Conservation (phyloP, 2,888 invertebrate genomes). For the Alitta virens region DNA sequence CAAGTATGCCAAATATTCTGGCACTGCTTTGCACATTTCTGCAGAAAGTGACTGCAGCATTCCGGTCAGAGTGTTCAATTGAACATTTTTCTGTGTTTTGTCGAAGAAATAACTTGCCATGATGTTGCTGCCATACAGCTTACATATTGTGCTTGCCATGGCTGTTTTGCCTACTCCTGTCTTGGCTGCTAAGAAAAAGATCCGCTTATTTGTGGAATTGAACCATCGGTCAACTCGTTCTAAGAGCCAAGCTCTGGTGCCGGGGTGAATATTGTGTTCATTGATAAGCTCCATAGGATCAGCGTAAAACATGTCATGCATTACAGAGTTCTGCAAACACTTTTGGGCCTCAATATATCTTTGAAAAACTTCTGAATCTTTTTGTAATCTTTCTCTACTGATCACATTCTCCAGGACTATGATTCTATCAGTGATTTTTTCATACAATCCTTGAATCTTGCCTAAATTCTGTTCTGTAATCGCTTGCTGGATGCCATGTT, state of each 20-base stretch:
- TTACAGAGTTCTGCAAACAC: constrained; percentile 10
- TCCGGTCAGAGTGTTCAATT: constrained; percentile 10
- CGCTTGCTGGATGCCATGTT: constrained; percentile 22
- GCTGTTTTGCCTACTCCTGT: constrained; percentile 26
- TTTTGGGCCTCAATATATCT: constrained; percentile 15
- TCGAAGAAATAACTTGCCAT: constrained; percentile 22
- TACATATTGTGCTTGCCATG: constrained; percentile 22
- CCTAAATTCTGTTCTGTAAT: constrained; percentile 19
- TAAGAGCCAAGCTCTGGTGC: constrained; percentile 25
- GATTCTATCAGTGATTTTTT: neutral
- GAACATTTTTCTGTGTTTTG: neutral
- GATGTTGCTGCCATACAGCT: constrained; percentile 17
- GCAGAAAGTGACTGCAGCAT: constrained; percentile 20
- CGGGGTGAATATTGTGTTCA: constrained; percentile 26
- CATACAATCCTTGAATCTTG: constrained; percentile 12
- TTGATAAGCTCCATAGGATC: constrained; percentile 17
- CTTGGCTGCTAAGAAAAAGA: constrained; percentile 18
- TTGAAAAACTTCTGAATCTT: constrained; percentile 15
- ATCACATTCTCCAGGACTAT: constrained; percentile 5
- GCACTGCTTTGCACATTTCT: constrained; percentile 22
- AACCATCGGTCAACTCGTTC: constrained; percentile 23
- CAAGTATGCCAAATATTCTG: constrained; percentile 24
- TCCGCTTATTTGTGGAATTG: constrained; percentile 6
- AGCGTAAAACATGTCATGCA: constrained; percentile 3
- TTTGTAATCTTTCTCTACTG: constrained; percentile 5